Evolutionary conservation across 2,888 invertebrate species (phyloP).

Genomic region (Volucella bombylans): DNA sequence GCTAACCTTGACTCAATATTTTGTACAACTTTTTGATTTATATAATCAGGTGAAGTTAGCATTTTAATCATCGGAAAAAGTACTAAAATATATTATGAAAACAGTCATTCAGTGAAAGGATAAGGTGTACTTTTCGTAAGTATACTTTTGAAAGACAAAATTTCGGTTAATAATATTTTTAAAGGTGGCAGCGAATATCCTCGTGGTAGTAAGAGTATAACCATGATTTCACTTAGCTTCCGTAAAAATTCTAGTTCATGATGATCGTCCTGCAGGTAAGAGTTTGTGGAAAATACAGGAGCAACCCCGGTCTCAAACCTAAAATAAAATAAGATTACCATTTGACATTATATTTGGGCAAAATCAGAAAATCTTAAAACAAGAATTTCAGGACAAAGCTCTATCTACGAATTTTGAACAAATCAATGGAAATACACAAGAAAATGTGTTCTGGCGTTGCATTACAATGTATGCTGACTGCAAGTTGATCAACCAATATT

Average conservation of each 20-base stretch:
- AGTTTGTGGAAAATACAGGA: slow-evolving; percentile 88
- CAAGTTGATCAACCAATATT: no score
- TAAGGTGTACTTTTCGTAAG: neutral
- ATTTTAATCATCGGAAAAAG: slow-evolving; percentile 92
- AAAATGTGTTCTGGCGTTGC: no score
- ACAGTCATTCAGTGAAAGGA: neutral
- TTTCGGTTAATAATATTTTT: slow-evolving; percentile 91
- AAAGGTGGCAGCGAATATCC: slow-evolving; percentile 91
- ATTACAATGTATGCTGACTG: no score
- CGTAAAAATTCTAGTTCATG: slow-evolving; percentile 91
- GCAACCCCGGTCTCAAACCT: slow-evolving; percentile 86
- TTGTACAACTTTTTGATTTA: slow-evolving; percentile 92
- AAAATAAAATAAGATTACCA: slow-evolving; percentile 45
- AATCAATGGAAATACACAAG: no score
- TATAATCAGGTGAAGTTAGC: slow-evolving; percentile 94
- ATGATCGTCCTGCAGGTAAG: slow-evolving; percentile 88
- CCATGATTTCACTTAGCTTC: slow-evolving; percentile 91
- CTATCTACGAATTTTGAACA: no score
- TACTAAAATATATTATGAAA: slow-evolving; percentile 75
- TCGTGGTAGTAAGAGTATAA: slow-evolving; percentile 91
- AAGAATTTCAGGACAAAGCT: no score
- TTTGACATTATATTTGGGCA: no score
- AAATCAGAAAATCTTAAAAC: no score
- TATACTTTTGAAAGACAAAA: slow-evolving; percentile 91
- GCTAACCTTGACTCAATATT: slow-evolving; percentile 92